These are phyloP conservation scores for Hippoglossus stenolepis DNA, from an alignment of 2,113 vertebrate species.

Conservation along the genomic window DNA sequence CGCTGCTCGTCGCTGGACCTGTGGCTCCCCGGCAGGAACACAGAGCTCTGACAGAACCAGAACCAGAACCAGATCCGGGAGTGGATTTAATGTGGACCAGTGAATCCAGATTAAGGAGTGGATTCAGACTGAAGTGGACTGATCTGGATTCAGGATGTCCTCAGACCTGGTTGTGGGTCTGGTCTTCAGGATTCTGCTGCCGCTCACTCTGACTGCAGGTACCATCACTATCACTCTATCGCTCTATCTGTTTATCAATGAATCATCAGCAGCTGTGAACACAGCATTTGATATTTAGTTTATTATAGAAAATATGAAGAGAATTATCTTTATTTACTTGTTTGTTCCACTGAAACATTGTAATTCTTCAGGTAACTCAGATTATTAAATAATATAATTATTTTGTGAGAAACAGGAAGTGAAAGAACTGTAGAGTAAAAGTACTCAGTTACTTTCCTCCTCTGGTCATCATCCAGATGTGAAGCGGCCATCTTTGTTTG, in stretches of 20 bases:
- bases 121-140: background rate
- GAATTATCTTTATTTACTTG: too few relatives aligned
- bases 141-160: constrained; percentile 38
- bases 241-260: too few relatives aligned
- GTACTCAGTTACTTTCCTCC: too few relatives aligned
- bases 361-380: too few relatives aligned
- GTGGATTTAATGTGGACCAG: background rate
- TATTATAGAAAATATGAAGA: too few relatives aligned
- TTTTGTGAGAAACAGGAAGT: too few relatives aligned
- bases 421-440: too few relatives aligned
- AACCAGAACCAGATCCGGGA: background rate
- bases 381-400: too few relatives aligned
- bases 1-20: background rate
- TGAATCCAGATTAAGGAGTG: background rate
- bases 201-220: constrained; percentile 61
- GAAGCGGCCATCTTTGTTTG: background rate
- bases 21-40: background rate
- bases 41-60: constrained; percentile 28
- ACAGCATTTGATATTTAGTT: too few relatives aligned
- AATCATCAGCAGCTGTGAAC: too few relatives aligned
- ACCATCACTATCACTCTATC: background rate
- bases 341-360: too few relatives aligned
- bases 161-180: constrained; percentile 39
- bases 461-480: background rate
- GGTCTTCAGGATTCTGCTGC: constrained; percentile 56